Evolutionary conservation across 2,888 invertebrate genomes (phyloP), one percentile per base, ranked within the genome.

Genomic region (Entomobrya multifasciata): DNA sequence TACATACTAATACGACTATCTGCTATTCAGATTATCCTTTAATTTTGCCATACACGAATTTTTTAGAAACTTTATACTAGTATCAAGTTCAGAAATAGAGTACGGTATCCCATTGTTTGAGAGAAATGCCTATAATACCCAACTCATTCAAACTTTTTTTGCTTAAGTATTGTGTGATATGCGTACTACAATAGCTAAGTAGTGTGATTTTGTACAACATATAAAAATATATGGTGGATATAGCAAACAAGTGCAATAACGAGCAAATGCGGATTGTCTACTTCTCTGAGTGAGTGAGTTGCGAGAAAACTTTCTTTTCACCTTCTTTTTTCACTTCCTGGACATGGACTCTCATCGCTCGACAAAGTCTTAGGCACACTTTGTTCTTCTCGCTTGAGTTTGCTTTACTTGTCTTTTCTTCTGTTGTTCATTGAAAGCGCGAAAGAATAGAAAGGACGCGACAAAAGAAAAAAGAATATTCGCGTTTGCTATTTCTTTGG

Each of bases 281-380:
- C 8, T 41, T 20, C 11, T 41, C 1, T 20, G n/a, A 72, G n/a
- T n/a, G n/a, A n/a, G n/a, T n/a, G n/a, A n/a, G 49, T 49, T 72
- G 1, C 49, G 3, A 4, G 44, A 36, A 67, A 80, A 67, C 15
- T 49, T 49, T 57, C 30, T 44, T 74, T 74, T 82, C 82, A 82
- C 82, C 74, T 36, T 62, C 22, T 30, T 78, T 79, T 79, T 36
- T 72, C n/a, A 25, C 49, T 49, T 30, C n/a, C n/a, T n/a, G n/a
- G n/a, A n/a, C n/a, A n/a, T n/a, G n/a, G n/a, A n/a, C n/a, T n/a
- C 27, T 60, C 15, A 30, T 30, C 74, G 76, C 82, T 82, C 36
- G 57, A 81, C 47, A 25, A 47, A 47, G 17, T 84, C 84, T 67
- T 84, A 76, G 76, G 76, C 76, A 76, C 67, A 55, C 52, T 77